Evolutionary conservation across 1,140 invertebrate species (phyloP).

Genomic region (Caligus rogercresseyi): DNA sequence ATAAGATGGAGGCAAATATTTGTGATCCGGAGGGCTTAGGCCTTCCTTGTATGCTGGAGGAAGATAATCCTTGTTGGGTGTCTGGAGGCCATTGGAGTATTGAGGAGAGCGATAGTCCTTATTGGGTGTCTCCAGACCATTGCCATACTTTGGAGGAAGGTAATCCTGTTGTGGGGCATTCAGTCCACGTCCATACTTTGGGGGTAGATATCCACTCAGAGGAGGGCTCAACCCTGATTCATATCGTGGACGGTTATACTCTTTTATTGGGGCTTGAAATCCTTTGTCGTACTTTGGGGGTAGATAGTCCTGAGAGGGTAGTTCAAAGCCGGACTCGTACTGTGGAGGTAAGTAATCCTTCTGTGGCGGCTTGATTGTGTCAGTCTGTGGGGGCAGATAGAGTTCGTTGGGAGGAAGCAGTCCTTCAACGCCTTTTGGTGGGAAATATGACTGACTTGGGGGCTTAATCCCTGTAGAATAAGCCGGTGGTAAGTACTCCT

Average conservation of each 20-base stretch:
- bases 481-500: background rate
- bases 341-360: constrained; percentile 12
- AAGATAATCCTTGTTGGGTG: constrained; percentile 5
- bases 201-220: background rate
- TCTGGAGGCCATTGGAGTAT: background rate
- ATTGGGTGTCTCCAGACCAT: background rate
- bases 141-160: constrained; percentile 1
- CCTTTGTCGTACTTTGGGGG: background rate
- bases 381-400: background rate
- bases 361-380: background rate
- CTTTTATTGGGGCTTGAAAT: background rate
- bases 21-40: background rate
- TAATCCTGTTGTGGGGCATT: background rate
- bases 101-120: background rate
- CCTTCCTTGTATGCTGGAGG: background rate
- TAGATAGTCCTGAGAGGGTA: constrained; percentile 1
- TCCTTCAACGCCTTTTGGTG: background rate
- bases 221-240: background rate
- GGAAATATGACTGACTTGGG: background rate
- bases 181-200: background rate
- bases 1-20: background rate
- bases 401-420: background rate
- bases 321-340: background rate
- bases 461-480: background rate
- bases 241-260: background rate